A percentile compares a stretch with the other conserved stretches of the same genome.
Evolutionary conservation across 2,113 vertebrate genomes (phyloP).

Genomic region (Casuarius casuarius): DNA sequence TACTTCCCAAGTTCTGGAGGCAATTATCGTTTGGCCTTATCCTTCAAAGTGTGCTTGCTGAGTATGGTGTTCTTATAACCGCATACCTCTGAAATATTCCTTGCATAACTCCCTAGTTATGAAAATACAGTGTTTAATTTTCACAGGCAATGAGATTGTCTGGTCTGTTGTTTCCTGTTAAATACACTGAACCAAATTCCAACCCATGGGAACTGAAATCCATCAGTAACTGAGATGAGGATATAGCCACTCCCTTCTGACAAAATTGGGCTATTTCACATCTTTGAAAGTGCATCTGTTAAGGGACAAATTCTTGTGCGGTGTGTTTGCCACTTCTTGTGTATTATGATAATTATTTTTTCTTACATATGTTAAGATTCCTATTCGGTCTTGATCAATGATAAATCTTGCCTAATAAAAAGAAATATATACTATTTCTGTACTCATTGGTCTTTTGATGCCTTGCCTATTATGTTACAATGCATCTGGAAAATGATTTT

Average conservation of each 20-base stretch:
- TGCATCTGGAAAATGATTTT: constrained; percentile 43
- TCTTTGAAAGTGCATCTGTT: constrained; percentile 16
- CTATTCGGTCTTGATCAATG: neutral
- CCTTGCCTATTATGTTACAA: constrained; percentile 29
- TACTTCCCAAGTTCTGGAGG: constrained; percentile 55
- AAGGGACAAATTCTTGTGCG: neutral
- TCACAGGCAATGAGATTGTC: constrained; percentile 60
- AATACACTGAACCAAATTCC: constrained; percentile 53
- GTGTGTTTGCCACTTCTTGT: neutral
- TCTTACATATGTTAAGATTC: neutral
- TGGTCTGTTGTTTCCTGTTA: constrained; percentile 64
- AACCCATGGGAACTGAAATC: constrained; percentile 43
- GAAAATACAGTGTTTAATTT: constrained; percentile 67
- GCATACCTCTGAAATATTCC: constrained; percentile 43
- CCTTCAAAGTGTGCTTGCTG: constrained; percentile 44
- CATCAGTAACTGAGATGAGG: constrained; percentile 24
- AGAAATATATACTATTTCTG: neutral
- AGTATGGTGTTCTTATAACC: constrained; percentile 22
- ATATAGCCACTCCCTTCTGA: constrained; percentile 51
- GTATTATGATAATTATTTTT: neutral
- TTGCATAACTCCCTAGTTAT: constrained; percentile 67
- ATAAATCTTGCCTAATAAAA: neutral
- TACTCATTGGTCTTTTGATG: constrained; percentile 44
- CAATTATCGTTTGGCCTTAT: constrained; percentile 68
- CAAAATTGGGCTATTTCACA: constrained; percentile 33